Evolutionary conservation across 2,888 invertebrate genomes (phyloP).

Genomic region (Cheilosia variabilis): DNA sequence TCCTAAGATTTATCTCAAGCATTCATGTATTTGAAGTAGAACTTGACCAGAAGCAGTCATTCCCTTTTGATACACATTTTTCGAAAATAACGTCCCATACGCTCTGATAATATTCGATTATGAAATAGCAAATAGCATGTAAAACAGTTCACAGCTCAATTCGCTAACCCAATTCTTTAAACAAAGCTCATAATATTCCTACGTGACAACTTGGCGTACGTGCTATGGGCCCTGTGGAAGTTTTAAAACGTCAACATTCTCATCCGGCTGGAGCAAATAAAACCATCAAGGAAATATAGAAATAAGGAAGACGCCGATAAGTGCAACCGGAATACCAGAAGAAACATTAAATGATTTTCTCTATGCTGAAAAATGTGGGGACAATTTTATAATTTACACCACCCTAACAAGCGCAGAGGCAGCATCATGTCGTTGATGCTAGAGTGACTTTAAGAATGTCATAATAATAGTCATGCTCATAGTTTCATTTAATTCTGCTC

Average conservation of each 20-base stretch:
- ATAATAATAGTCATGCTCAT: not conserved
- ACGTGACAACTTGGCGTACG: conserved; percentile 52
- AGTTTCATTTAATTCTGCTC: conserved; percentile 24
- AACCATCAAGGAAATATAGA: conserved; percentile 19
- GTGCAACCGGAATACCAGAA: conserved; percentile 58
- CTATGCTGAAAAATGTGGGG: conserved; percentile 66
- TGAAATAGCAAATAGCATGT: conserved; percentile 26
- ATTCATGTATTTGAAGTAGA: too few species aligned
- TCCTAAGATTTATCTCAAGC: too few species aligned
- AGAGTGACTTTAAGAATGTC: conserved; percentile 9
- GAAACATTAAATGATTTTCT: conserved; percentile 57
- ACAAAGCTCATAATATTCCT: conserved; percentile 35
- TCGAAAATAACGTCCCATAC: not conserved
- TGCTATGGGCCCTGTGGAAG: conserved; percentile 28
- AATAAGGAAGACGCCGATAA: conserved; percentile 56
- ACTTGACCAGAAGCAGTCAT: too few species aligned
- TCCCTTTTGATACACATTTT: too few species aligned
- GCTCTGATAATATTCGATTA: conserved; percentile 1
- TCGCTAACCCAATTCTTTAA: conserved; percentile 56
- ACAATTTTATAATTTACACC: conserved; percentile 52
- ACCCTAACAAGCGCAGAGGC: not conserved
- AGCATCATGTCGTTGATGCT: conserved; percentile 13
- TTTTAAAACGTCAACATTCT: conserved; percentile 48
- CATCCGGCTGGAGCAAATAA: conserved; percentile 32
- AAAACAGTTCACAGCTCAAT: conserved; percentile 33